Conservation (phyloP, 2,888 invertebrate species). For the Polylopha cassiicola region DNA sequence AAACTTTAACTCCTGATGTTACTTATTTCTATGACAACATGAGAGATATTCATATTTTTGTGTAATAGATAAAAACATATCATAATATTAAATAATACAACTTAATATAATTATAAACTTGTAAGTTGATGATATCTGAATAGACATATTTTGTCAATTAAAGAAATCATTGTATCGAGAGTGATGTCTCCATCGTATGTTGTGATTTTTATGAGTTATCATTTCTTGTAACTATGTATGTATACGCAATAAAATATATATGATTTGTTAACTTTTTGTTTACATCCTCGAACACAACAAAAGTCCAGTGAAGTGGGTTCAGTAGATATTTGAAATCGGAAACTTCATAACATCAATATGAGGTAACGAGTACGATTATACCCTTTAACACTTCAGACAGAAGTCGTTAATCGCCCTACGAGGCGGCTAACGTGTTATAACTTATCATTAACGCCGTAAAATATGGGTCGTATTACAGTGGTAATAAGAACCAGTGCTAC, state of each 20-base stretch:
- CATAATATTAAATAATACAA: constrained; percentile 43
- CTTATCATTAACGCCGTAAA: constrained; percentile 20
- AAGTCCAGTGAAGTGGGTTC: neutral
- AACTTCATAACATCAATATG: neutral
- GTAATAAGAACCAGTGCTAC: constrained; percentile 30
- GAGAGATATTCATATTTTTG: constrained; percentile 34
- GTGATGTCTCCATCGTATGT: constrained; percentile 32
- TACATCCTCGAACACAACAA: too few relatives aligned
- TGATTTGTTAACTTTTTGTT: constrained; percentile 70
- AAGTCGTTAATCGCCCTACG: constrained; percentile 15
- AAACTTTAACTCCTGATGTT: too few relatives aligned
- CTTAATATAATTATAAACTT: constrained; percentile 26
- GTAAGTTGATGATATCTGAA: constrained; percentile 30
- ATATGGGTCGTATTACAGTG: constrained; percentile 36
- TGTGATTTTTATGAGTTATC: constrained; percentile 49
- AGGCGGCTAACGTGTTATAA: constrained; percentile 9
- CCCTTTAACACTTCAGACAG: constrained; percentile 9
- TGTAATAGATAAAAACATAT: constrained; percentile 53
- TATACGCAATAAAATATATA: constrained; percentile 35
- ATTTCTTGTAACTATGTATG: constrained; percentile 29
- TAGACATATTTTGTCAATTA: constrained; percentile 37
- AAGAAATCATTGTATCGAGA: constrained; percentile 29
- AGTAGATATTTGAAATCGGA: neutral
- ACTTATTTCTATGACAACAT: constrained; percentile 21
- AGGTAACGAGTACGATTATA: constrained; percentile 5